Conservation (phyloP, 2,888 invertebrate species). For the Drosophila nigricruria region DNA sequence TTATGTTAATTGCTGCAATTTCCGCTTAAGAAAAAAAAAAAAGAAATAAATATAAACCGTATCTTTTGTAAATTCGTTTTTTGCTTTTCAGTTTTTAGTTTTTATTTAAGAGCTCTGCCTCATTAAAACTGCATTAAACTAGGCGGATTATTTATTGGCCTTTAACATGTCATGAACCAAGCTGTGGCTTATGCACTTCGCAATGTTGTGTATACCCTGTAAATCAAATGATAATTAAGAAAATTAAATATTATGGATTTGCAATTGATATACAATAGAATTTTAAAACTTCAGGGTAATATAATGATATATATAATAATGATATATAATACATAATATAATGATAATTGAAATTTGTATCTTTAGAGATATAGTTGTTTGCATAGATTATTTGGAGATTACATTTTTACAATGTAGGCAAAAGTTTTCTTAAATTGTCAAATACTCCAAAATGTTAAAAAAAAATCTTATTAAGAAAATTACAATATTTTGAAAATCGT, state of each 20-base stretch:
- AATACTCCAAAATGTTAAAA: too few species aligned
- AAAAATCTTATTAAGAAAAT: too few species aligned
- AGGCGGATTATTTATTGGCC: slow-evolving; percentile 56
- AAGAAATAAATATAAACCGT: slow-evolving; percentile 7
- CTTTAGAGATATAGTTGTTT: too few species aligned
- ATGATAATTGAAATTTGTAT: too few species aligned
- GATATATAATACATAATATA: too few species aligned
- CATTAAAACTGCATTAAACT: slow-evolving; percentile 62
- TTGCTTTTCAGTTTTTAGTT: slow-evolving; percentile 32
- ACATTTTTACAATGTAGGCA: too few species aligned
- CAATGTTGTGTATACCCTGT: slow-evolving; percentile 12
- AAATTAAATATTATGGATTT: too few species aligned
- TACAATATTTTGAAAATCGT: too few species aligned
- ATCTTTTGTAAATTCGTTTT: slow-evolving; percentile 7
- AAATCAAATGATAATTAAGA: background rate
- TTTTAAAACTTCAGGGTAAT: too few species aligned
- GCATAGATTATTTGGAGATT: too few species aligned
- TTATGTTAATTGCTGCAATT: slow-evolving; percentile 61
- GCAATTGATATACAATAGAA: background rate
- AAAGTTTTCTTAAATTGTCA: too few species aligned
- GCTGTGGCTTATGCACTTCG: slow-evolving; percentile 12
- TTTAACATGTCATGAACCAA: slow-evolving; percentile 45
- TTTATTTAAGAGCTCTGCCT: slow-evolving; percentile 27
- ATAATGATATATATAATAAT: too few species aligned
- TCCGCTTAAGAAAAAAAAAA: slow-evolving; percentile 38